Evolutionary conservation across 2,113 vertebrate species (phyloP).

Genomic region (Spilogale gracilis): DNA sequence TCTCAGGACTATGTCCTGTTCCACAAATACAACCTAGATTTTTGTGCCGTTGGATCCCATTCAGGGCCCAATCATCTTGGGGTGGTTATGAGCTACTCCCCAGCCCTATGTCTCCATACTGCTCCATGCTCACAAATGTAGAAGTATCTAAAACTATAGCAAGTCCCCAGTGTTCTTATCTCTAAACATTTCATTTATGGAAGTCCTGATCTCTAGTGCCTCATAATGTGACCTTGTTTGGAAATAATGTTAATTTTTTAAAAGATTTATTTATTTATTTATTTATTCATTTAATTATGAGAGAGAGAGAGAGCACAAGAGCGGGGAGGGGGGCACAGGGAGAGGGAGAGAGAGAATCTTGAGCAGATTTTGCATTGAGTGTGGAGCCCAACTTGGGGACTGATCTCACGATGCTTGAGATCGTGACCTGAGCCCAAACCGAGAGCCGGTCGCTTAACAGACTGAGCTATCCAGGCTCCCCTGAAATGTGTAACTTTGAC

Average conservation of each 20-base stretch:
- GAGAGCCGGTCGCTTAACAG: background rate
- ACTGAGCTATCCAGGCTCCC: background rate
- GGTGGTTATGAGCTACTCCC: background rate
- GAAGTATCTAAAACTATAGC: accelerated
- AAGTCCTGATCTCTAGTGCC: background rate
- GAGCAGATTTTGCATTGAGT: no score
- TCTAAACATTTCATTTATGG: background rate
- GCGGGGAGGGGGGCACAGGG: no score
- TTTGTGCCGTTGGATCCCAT: no score
- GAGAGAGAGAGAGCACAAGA: no score
- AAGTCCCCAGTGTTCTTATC: background rate
- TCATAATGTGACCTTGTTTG: background rate
- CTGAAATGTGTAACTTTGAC: background rate
- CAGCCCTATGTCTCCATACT: background rate
- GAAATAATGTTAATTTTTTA: background rate
- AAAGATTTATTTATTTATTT: background rate
- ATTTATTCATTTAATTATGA: no score
- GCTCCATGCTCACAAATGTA: background rate
- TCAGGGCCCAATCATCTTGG: background rate
- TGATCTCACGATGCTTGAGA: background rate
- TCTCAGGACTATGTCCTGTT: accelerated
- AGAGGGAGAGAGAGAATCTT: no score
- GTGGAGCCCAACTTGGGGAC: background rate
- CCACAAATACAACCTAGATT: background rate
- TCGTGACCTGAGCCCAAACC: background rate